phyloP scores from a whole-genome alignment of 2,888 invertebrate genomes.

The Euplexia lucipara region DNA sequence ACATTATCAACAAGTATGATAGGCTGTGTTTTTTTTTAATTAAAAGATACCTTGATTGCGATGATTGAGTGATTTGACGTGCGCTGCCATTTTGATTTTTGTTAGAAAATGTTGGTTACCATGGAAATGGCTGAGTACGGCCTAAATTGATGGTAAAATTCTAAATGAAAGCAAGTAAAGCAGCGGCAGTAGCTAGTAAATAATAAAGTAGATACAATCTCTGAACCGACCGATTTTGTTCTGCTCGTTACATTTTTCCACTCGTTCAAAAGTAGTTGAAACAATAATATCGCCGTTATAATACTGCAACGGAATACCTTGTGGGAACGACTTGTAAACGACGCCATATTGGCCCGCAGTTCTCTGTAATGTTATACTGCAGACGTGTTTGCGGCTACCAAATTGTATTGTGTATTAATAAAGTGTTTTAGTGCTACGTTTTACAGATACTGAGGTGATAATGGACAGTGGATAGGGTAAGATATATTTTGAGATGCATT shows the following conservation, averaged over 20 bases:
- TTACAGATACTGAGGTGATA: slow-evolving; percentile 41
- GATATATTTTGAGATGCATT: not conserved
- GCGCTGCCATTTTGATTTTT: too few species aligned
- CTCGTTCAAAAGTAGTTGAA: slow-evolving; percentile 14
- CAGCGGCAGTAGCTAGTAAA: too few species aligned
- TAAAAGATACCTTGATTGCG: too few species aligned
- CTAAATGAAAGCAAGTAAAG: too few species aligned
- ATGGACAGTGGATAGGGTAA: slow-evolving; percentile 19
- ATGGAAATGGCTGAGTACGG: too few species aligned
- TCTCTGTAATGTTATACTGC: slow-evolving; percentile 51
- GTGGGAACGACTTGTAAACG: slow-evolving; percentile 52
- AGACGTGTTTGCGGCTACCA: slow-evolving; percentile 46
- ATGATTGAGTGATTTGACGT: too few species aligned
- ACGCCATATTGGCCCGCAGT: slow-evolving; percentile 18
- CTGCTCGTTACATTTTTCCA: not conserved
- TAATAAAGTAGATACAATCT: too few species aligned
- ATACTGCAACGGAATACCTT: slow-evolving; percentile 32
- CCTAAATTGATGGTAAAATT: too few species aligned
- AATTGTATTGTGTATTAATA: slow-evolving; percentile 53
- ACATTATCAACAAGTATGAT: too few species aligned
- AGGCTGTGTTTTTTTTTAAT: too few species aligned
- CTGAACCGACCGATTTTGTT: too few species aligned
- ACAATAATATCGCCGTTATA: slow-evolving; percentile 29
- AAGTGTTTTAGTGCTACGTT: slow-evolving; percentile 41
- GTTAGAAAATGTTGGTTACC: too few species aligned